These are phyloP conservation scores for Patiria pectinifera DNA, from an alignment of 53 echinoderm and acorn worm species.

Conservation along the genomic window DNA sequence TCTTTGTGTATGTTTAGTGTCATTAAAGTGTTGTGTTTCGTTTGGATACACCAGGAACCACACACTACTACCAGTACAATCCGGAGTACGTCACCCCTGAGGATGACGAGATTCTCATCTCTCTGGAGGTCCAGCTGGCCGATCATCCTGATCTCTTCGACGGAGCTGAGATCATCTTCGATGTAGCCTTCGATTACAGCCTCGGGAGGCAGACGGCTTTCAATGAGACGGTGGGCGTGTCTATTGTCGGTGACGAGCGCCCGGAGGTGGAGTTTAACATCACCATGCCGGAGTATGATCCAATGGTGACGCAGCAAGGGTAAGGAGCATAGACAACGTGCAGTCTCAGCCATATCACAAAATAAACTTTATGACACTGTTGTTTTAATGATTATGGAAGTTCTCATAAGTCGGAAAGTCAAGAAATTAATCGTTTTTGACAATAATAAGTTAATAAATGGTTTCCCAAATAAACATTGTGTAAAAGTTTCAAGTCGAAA, in stretches of 20 bases:
- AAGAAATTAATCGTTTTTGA: too few species aligned
- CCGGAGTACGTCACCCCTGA: constrained; percentile 45
- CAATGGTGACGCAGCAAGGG: constrained; percentile 79
- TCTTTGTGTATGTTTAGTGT: too few species aligned
- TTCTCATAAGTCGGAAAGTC: too few species aligned
- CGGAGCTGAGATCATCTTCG: constrained; percentile 68
- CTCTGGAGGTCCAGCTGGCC: constrained; percentile 85
- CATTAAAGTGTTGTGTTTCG: too few species aligned
- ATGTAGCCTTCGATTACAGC: constrained; percentile 81
- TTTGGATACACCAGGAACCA: constrained; percentile 60
- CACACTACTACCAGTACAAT: constrained; percentile 80
- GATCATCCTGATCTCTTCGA: constrained; percentile 81
- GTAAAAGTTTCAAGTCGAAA: too few species aligned
- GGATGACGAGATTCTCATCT: constrained; percentile 86
- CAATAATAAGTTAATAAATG: too few species aligned
- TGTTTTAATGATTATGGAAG: too few species aligned
- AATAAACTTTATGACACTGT: too few species aligned
- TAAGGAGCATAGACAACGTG: constrained; percentile 1
- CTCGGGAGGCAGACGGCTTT: constrained; percentile 66
- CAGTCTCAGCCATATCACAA: too few species aligned
- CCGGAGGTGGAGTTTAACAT: constrained; percentile 81
- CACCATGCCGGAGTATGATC: constrained; percentile 82
- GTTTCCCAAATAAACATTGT: too few species aligned
- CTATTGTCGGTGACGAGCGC: constrained; percentile 66
- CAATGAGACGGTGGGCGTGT: constrained; percentile 66